A percentile compares a stretch with the other conserved stretches of the same genome.
These are phyloP conservation scores for Glossophaga mutica DNA, from an alignment of 2,797 vertebrate genomes.

Conservation along the genomic window DNA sequence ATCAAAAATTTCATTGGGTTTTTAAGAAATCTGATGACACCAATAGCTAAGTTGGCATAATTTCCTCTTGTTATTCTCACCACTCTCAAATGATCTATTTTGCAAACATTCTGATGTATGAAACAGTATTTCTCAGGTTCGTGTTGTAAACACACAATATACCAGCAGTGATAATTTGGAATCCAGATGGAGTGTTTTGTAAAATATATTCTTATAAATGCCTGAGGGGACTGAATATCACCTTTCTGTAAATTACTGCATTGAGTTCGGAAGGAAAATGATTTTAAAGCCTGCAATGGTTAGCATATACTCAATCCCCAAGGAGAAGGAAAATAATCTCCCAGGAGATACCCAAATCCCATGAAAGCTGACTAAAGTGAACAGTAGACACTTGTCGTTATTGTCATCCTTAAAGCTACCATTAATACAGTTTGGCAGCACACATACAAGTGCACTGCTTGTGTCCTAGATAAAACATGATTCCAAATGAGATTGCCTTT, in stretches of 20 bases:
- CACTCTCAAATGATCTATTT: not conserved
- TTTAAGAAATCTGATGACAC: not conserved
- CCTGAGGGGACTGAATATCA: not conserved
- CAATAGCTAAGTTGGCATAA: not conserved
- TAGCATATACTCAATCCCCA: not conserved
- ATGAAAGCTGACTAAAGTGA: conserved; percentile 19
- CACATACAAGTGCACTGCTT: not conserved
- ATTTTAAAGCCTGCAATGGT: not conserved
- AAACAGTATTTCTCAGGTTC: not conserved
- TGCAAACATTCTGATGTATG: not conserved
- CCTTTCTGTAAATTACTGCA: not conserved
- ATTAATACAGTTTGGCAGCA: not conserved
- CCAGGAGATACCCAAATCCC: not conserved
- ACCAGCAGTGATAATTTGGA: not conserved
- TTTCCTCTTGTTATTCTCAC: not conserved
- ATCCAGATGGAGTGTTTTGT: not conserved
- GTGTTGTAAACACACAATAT: not conserved
- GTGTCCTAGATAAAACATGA: not conserved
- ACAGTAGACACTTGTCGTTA: not conserved
- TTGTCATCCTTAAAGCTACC: not conserved
- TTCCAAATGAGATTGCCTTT: conserved; percentile 12
- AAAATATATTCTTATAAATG: not conserved
- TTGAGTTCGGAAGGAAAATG: not conserved
- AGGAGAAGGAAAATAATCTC: conserved; percentile 7
- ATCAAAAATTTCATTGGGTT: not conserved